phyloP scores from a whole-genome alignment of 2,113 vertebrate genomes.

The Gallinago jamesoni region DNA sequence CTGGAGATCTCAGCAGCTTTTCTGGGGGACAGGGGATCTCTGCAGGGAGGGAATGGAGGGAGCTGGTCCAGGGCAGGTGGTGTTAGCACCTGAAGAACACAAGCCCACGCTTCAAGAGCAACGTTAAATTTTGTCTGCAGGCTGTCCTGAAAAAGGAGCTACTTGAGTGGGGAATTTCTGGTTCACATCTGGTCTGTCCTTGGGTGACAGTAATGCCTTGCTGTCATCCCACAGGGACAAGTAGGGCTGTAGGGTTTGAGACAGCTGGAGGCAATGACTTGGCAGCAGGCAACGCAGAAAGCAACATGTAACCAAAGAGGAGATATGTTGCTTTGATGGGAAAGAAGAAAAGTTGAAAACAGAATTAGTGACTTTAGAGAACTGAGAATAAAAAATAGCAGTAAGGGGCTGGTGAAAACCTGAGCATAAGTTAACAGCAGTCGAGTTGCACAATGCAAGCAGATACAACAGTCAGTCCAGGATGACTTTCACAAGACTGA shows the following conservation, averaged over 20 bases:
- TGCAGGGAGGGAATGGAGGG: fast-evolving
- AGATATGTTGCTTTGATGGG: not conserved
- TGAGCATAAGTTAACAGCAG: fast-evolving
- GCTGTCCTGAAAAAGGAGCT: not conserved
- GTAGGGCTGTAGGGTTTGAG: not conserved
- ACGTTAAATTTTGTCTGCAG: not conserved
- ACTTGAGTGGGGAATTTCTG: not conserved
- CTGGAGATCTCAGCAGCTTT: not conserved
- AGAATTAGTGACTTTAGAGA: not conserved
- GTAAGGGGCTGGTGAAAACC: not conserved
- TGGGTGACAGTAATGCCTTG: not conserved
- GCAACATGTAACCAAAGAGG: not conserved
- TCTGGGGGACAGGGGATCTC: not conserved
- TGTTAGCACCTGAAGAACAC: not conserved
- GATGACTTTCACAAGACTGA: not conserved
- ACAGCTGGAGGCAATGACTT: not conserved
- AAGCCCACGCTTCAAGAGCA: fast-evolving
- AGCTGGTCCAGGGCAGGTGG: not conserved
- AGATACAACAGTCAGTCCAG: not conserved
- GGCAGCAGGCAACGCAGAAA: not conserved
- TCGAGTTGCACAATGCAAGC: not conserved
- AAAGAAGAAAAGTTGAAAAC: not conserved
- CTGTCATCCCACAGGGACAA: not conserved
- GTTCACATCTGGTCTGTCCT: not conserved
- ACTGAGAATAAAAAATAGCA: not conserved